phyloP scores from a whole-genome alignment of 2,888 invertebrate genomes.

The Rhorus exstirpatorius region DNA sequence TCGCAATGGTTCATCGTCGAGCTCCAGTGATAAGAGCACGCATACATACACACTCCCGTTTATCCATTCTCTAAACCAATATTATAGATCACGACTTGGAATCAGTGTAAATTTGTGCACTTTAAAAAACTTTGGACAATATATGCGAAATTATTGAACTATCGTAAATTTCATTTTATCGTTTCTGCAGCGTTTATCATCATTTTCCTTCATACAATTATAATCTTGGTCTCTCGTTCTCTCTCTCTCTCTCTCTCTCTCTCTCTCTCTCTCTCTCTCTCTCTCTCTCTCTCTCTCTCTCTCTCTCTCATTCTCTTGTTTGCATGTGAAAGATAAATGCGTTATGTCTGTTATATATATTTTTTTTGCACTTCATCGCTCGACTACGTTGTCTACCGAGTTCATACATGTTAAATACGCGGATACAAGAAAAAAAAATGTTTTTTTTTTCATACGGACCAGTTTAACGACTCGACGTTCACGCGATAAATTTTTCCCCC shows the following conservation, averaged over 20 bases:
- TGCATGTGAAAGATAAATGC: neutral
- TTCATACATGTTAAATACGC: neutral
- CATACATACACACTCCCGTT: neutral
- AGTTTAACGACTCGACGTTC: slow-evolving; percentile 23
- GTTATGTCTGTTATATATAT: neutral
- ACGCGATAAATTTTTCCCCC: slow-evolving; percentile 13
- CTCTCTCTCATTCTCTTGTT: neutral
- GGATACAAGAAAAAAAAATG: neutral
- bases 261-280: no score
- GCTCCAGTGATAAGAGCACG: slow-evolving; percentile 51
- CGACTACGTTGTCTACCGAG: neutral
- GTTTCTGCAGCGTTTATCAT: no score
- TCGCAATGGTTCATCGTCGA: slow-evolving; percentile 46
- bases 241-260: no score
- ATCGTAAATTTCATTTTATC: neutral
- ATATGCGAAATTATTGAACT: slow-evolving; percentile 24
- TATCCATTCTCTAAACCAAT: neutral
- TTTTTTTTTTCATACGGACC: slow-evolving; percentile 10
- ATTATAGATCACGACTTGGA: neutral
- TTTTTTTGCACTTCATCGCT: neutral
- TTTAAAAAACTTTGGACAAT: neutral
- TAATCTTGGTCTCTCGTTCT: no score
- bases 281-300: no score
- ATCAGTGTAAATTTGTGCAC: slow-evolving; percentile 11
- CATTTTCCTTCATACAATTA: neutral